Percentiles rank a stretch among this genome's conserved stretches.
phyloP scores from a whole-genome alignment of 2,888 invertebrate species.

The Xestia sexstrigata region DNA sequence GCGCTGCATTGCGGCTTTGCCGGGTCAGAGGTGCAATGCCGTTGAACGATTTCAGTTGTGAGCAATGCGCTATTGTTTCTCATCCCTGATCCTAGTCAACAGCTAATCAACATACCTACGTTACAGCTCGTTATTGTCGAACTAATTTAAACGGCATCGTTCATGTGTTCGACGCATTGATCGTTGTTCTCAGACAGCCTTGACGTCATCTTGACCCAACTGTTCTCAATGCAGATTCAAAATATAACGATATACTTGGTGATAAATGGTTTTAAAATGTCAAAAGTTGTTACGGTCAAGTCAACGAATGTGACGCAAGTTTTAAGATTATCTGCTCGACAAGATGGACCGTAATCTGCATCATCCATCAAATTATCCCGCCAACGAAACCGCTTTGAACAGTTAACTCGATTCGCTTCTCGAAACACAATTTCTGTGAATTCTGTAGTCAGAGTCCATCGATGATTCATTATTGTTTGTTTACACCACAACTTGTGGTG shows the following conservation, averaged over 20 bases:
- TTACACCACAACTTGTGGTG: conserved; percentile 60
- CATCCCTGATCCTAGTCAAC: conserved; percentile 40
- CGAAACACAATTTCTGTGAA: conserved; percentile 64
- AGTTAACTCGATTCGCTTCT: conserved; percentile 58
- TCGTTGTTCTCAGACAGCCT: conserved; percentile 70
- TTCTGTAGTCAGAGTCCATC: conserved; percentile 62
- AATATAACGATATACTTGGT: conserved; percentile 68
- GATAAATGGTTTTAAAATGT: conserved; percentile 68
- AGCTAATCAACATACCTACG: conserved; percentile 46
- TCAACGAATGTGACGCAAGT: conserved; percentile 47
- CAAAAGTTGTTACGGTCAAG: conserved; percentile 56
- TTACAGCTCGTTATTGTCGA: conserved; percentile 48
- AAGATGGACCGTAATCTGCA: conserved; percentile 58
- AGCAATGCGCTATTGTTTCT: conserved; percentile 71
- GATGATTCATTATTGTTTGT: conserved; percentile 72
- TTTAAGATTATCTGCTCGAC: conserved; percentile 57
- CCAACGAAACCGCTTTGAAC: conserved; percentile 54
- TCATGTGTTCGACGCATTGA: conserved; percentile 63
- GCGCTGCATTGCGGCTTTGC: conserved; percentile 85
- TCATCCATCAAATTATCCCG: conserved; percentile 69
- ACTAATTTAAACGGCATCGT: conserved; percentile 66
- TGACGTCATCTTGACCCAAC: conserved; percentile 74
- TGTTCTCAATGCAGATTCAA: conserved; percentile 71
- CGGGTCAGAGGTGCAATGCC: conserved; percentile 84
- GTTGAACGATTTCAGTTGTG: conserved; percentile 74